Evolutionary conservation across 2,797 vertebrate genomes (phyloP), one percentile per base, ranked within the genome.

Genomic region (Pteronotus mesoamericanus): DNA sequence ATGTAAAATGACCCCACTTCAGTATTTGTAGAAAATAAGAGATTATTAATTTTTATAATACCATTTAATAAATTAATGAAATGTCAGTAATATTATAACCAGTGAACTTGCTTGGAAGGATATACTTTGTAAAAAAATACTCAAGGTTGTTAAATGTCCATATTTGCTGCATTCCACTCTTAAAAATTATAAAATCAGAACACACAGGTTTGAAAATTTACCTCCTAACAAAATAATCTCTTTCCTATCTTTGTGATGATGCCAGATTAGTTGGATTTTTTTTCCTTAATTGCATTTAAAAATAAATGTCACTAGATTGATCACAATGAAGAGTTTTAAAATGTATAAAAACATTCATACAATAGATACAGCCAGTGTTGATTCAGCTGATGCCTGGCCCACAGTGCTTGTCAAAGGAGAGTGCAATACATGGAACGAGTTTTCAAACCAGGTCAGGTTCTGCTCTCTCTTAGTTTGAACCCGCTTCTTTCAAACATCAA

Each of bases 11-110:
- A 32, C 10, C 46, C 19, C 24, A 68, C 46, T 19, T n/a, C 34
- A 55, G 59, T 32, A 89, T 55, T 92, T 66, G 71, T 2, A 94
- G 90, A 32, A 91, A 91, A 77, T 0, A 51, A 72, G 64, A 91
- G 3, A 86, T 72, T 42, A 72, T 42, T 80, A 16, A 19, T 68
- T 19, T 96, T 84, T 61, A 66, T 19, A 79, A 66, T 32, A 19
- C 19, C 5, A 42, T 34, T 74, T 91, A 29, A 86, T 69, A 89
- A 79, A 18, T 68, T 34, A 61, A 22, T 79, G 44, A 89, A 29
- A 75, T 86, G 24, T n/a, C 80, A 94, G 8, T 79, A 66, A 24
- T 61, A 69, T 68, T 46, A 53, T 55, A 59, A 89, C 39, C 18
- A 57, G 2, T 15, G 16, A 34, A 26, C 12, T 42, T 89, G 32